A percentile compares a stretch with the other conserved stretches of the same genome.
Conservation (phyloP, 2,797 vertebrate genomes). For the Chromis chromis region DNA sequence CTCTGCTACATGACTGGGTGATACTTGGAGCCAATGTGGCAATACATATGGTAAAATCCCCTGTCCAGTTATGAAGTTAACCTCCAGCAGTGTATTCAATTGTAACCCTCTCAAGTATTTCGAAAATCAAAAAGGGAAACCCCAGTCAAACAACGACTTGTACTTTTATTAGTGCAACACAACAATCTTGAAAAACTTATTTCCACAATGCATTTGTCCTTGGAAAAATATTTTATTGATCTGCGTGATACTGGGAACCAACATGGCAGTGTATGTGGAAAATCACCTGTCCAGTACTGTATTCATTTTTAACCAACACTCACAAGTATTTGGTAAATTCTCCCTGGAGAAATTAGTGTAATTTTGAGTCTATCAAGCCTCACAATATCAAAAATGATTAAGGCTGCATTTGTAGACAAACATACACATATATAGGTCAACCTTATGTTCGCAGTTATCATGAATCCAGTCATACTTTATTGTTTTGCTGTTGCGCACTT, state of each 20-base stretch:
- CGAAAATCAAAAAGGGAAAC: no score
- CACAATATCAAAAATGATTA: not conserved
- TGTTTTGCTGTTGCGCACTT: not conserved
- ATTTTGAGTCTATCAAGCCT: not conserved
- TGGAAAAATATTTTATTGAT: not conserved
- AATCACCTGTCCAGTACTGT: not conserved
- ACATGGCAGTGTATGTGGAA: no score
- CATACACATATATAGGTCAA: not conserved
- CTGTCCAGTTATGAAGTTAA: no score
- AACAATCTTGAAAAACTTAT: not conserved
- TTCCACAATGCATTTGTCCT: not conserved
- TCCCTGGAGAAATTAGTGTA: not conserved
- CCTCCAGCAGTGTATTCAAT: no score
- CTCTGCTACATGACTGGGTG: no score
- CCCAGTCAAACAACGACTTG: no score
- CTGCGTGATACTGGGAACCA: no score
- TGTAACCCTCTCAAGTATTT: no score
- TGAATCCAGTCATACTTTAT: not conserved
- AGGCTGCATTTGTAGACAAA: not conserved
- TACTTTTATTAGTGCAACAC: no score
- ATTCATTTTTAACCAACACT: not conserved
- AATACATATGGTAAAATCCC: no score
- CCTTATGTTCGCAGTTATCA: not conserved
- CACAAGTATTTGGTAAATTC: not conserved
- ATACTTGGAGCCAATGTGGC: no score